Evolutionary conservation across 2,113 vertebrate species (phyloP).

Genomic region (Phoxinus phoxinus): DNA sequence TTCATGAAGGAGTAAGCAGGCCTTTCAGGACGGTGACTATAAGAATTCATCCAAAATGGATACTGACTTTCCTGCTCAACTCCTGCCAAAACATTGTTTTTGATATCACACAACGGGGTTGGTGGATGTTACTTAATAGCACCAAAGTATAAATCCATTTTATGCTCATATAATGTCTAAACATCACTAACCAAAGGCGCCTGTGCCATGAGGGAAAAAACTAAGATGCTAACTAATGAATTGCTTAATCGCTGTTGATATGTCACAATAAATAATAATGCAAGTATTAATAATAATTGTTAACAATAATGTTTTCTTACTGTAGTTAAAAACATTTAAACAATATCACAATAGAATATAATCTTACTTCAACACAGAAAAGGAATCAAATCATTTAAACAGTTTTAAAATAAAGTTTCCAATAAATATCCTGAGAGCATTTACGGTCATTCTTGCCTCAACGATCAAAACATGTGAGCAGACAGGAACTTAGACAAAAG

Average conservation of each 20-base stretch:
- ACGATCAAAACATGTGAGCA: conserved; percentile 30
- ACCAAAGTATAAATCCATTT: background rate
- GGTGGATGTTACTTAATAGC: background rate
- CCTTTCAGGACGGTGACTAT: background rate
- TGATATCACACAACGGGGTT: background rate
- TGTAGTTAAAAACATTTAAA: background rate
- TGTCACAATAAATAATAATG: background rate
- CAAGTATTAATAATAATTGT: background rate
- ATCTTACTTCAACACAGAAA: background rate
- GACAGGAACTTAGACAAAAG: conserved; percentile 48
- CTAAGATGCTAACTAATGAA: background rate
- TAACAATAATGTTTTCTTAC: background rate
- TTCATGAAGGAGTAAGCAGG: background rate
- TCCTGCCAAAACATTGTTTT: background rate
- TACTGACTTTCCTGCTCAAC: background rate
- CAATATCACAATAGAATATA: background rate
- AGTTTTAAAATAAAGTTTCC: background rate
- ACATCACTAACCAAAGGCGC: background rate
- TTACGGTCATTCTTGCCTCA: conserved; percentile 4
- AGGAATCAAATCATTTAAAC: background rate
- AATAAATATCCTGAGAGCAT: background rate
- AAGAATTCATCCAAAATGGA: background rate
- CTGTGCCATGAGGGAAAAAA: background rate
- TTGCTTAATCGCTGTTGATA: background rate
- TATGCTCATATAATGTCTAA: background rate